These are phyloP conservation scores for Hyles lineata DNA, from an alignment of 2,888 invertebrate species.

Conservation along the genomic window DNA sequence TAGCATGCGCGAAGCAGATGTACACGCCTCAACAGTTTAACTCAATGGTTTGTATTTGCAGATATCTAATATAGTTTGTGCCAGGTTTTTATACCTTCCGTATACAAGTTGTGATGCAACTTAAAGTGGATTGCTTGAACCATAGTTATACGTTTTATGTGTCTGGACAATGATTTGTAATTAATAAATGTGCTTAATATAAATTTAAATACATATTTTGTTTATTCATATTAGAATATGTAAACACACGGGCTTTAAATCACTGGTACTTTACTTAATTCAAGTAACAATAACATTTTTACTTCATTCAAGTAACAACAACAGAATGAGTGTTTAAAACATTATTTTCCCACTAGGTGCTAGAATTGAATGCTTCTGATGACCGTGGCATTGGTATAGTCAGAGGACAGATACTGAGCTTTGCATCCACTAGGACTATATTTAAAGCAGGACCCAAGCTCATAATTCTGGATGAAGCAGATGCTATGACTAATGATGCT, in stretches of 20 bases:
- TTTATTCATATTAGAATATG: too few relatives aligned
- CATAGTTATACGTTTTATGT: background rate
- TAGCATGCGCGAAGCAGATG: slow-evolving; percentile 97
- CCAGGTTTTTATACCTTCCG: background rate
- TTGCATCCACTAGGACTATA: slow-evolving; percentile 98
- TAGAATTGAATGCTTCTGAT: slow-evolving; percentile 98
- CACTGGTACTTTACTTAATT: too few relatives aligned
- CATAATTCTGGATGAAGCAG: slow-evolving; percentile 99
- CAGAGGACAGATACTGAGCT: slow-evolving; percentile 96
- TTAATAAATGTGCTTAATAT: too few relatives aligned
- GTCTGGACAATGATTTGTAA: too few relatives aligned
- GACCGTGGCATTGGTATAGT: slow-evolving; percentile 98
- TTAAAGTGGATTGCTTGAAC: background rate
- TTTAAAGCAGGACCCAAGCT: slow-evolving; percentile 97
- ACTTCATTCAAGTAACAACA: too few relatives aligned
- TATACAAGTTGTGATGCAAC: background rate
- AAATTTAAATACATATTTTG: too few relatives aligned
- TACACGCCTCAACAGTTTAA: slow-evolving; percentile 95
- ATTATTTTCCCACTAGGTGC: slow-evolving; percentile 84
- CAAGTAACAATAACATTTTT: too few relatives aligned
- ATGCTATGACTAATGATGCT: slow-evolving; percentile 99
- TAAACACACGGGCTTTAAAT: too few relatives aligned
- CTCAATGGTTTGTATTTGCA: slow-evolving; percentile 90
- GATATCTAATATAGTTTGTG: background rate
- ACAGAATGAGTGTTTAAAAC: background rate